These are phyloP conservation scores for Platycercus adscitus DNA, from an alignment of 2,113 vertebrate species.

Conservation along the genomic window DNA sequence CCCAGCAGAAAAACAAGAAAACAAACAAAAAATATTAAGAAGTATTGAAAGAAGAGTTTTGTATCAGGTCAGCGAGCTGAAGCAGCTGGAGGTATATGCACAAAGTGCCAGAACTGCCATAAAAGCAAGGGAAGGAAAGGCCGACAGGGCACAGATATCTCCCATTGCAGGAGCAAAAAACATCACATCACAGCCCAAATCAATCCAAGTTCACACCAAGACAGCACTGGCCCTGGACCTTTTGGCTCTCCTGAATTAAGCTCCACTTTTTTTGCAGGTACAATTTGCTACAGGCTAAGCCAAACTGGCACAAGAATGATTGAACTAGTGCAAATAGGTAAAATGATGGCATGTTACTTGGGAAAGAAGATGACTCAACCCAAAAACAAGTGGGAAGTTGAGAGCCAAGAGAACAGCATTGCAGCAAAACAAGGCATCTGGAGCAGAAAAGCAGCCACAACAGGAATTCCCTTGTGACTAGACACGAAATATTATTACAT, in stretches of 20 bases:
- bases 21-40: background rate
- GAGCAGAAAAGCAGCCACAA: conserved; percentile 51
- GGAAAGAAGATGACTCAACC: conserved; percentile 53
- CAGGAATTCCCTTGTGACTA: conserved; percentile 49
- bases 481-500: conserved; percentile 25
- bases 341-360: background rate
- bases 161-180: background rate
- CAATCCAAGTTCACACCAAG: background rate
- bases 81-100: background rate
- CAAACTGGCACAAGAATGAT: background rate
- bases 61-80: background rate
- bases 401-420: conserved; percentile 24
- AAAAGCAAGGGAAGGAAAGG: background rate
- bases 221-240: background rate
- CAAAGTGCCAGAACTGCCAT: background rate
- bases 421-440: conserved; percentile 52
- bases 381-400: conserved; percentile 42
- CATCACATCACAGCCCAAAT: background rate
- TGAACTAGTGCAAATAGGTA: background rate
- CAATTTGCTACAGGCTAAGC: background rate
- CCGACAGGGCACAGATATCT: background rate
- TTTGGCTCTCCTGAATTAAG: background rate
- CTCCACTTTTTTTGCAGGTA: background rate
- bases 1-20: background rate
- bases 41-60: background rate